Conservation (phyloP, 1,140 invertebrate species). For the Asbolus verrucosus region DNA sequence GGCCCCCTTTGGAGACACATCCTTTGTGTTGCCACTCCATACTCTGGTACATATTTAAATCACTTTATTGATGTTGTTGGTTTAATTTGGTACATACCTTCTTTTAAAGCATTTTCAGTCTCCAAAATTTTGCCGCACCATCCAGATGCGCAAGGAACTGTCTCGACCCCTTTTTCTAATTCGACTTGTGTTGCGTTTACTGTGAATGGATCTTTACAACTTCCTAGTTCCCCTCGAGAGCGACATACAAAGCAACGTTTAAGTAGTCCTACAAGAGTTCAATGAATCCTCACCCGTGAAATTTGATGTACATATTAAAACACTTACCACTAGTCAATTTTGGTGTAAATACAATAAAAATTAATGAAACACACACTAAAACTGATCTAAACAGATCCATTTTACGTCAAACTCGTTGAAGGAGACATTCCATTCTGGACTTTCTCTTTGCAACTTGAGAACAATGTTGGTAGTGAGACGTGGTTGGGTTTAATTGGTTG, state of each 20-base stretch:
- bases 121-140: conserved; percentile 95
- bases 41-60: conserved; percentile 71
- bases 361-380: conserved; percentile 12
- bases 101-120: conserved; percentile 77
- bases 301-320: no score
- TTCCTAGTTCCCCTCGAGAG: conserved; percentile 87
- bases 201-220: conserved; percentile 89
- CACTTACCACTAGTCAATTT: conserved; percentile 24
- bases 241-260: conserved; percentile 84
- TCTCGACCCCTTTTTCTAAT: conserved; percentile 75
- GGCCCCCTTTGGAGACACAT: conserved; percentile 88
- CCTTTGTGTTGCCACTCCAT: conserved; percentile 87
- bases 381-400: conserved; percentile 19
- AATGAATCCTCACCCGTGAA: no score
- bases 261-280: conserved; percentile 19
- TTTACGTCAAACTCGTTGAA: conserved; percentile 24
- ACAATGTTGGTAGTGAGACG: neutral
- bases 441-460: conserved; percentile 24
- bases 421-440: conserved; percentile 30
- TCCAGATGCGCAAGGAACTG: conserved; percentile 87
- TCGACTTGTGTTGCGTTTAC: conserved; percentile 81
- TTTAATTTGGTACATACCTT: conserved; percentile 66
- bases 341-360: conserved; percentile 7
- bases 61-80: conserved; percentile 20
- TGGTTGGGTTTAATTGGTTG: conserved; percentile 11